These are phyloP conservation scores for Euproctis similis DNA, from an alignment of 2,888 invertebrate species.

Conservation along the genomic window DNA sequence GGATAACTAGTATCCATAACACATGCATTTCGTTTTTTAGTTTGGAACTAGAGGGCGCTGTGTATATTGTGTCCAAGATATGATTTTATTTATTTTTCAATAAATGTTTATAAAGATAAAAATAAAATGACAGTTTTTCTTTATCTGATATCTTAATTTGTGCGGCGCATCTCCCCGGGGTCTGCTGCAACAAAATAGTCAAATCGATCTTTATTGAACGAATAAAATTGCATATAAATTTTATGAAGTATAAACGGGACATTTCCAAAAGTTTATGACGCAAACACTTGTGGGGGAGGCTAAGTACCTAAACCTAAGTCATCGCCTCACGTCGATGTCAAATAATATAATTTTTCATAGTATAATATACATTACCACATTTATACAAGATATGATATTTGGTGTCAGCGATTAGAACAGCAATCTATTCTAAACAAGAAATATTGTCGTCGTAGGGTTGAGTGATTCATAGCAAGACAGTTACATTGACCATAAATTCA, in stretches of 20 bases:
- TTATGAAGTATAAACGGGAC: conserved; percentile 70
- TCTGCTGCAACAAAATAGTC: conserved; percentile 60
- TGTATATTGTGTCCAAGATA: no score
- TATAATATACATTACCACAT: conserved; percentile 5
- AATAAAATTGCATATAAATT: conserved; percentile 73
- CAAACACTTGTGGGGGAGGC: conserved; percentile 48
- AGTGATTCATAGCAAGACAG: conserved; percentile 28
- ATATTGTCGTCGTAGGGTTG: conserved; percentile 8
- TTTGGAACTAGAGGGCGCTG: no score
- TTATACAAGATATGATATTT: not conserved
- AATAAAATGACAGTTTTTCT: no score
- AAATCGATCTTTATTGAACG: conserved; percentile 66
- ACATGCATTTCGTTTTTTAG: no score
- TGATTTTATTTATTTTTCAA: no score
- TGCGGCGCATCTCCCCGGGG: no score
- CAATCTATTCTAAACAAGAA: conserved; percentile 9
- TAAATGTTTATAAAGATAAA: no score
- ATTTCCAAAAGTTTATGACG: conserved; percentile 63
- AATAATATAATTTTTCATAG: conserved; percentile 5
- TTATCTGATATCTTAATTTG: no score
- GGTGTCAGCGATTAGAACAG: conserved; percentile 1
- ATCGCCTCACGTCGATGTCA: conserved; percentile 10
- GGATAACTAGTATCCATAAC: no score
- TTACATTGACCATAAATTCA: conserved; percentile 65
- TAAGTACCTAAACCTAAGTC: conserved; percentile 40